Evolutionary conservation across 2,888 invertebrate species (phyloP).

Genomic region (Ophioninae sp.): DNA sequence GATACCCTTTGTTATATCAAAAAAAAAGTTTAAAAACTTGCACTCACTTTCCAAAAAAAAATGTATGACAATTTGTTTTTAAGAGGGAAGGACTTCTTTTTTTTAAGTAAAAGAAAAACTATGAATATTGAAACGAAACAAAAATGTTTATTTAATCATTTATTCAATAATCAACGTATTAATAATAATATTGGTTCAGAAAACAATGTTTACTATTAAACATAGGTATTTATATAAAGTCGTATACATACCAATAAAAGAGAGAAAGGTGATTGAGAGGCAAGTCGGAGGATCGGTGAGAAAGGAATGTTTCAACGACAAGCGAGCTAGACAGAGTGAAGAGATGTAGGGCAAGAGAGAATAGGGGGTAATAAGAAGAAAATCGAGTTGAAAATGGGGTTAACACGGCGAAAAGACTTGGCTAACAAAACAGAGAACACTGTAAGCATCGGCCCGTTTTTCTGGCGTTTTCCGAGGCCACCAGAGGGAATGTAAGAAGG

Average conservation of each 20-base stretch:
- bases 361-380: conserved; percentile 32
- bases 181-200: too few species aligned
- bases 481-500: conserved; percentile 11
- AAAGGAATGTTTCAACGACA: conserved; percentile 46
- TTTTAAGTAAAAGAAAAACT: too few species aligned
- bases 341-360: conserved; percentile 5
- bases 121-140: too few species aligned
- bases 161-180: too few species aligned
- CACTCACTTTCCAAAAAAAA: too few species aligned
- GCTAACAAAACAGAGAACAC: conserved; percentile 42
- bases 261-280: conserved; percentile 19
- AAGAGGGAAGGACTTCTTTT: too few species aligned
- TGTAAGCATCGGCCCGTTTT: conserved; percentile 12
- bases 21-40: too few species aligned
- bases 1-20: too few species aligned
- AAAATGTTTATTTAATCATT: too few species aligned
- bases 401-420: conserved; percentile 39
- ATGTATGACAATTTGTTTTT: too few species aligned
- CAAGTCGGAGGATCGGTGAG: conserved; percentile 31
- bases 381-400: conserved; percentile 42
- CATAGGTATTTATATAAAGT: too few species aligned
- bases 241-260: not conserved
- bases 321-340: conserved; percentile 8
- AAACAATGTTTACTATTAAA: too few species aligned
- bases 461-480: conserved; percentile 34